These are phyloP conservation scores for Paradisaea rubra DNA, from an alignment of 2,113 vertebrate species.

Conservation along the genomic window DNA sequence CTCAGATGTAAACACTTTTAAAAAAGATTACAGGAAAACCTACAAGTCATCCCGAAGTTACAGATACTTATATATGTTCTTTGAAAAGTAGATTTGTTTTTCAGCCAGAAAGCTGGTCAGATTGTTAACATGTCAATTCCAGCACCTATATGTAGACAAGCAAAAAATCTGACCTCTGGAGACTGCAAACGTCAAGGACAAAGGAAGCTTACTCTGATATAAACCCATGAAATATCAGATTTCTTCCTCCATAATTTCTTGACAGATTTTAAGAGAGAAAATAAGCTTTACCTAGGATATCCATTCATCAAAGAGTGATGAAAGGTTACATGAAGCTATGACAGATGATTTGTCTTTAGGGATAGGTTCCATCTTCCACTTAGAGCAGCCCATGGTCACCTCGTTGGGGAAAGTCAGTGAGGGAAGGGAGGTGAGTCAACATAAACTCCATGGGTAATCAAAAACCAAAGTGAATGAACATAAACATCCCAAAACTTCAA, in stretches of 20 bases:
- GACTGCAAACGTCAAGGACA: not conserved
- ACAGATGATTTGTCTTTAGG: not conserved
- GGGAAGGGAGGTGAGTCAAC: not conserved
- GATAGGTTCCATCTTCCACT: not conserved
- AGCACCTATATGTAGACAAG: not conserved
- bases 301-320: not conserved
- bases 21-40: not conserved
- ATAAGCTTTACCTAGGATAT: not conserved
- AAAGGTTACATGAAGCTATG: not conserved
- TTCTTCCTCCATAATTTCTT: not conserved
- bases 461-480: not conserved
- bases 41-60: not conserved
- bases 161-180: not conserved
- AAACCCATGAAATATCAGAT: not conserved
- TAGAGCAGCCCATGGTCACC: not conserved
- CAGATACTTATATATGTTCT: not conserved
- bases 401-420: not conserved
- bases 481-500: not conserved
- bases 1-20: not conserved
- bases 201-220: not conserved
- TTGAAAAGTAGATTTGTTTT: not conserved
- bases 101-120: not conserved
- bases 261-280: not conserved
- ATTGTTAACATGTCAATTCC: not conserved
- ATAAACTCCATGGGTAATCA: not conserved